Evolutionary conservation across 2,113 vertebrate genomes (phyloP).

Genomic region (Stigmatopora argus): DNA sequence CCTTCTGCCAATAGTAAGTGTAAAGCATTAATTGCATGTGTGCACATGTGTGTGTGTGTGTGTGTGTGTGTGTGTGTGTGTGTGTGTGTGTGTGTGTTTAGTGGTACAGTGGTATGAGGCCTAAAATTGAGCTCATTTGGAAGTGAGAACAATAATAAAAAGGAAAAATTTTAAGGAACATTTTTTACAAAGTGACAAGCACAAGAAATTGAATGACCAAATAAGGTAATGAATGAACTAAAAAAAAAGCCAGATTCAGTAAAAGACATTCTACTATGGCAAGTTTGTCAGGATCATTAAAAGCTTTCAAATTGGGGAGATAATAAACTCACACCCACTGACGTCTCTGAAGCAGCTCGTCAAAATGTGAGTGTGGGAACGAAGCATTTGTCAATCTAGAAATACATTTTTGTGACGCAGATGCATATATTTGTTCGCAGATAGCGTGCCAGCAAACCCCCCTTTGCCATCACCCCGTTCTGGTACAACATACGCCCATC

Average conservation of each 20-base stretch:
- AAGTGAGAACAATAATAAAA: background rate
- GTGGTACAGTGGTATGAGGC: constrained; percentile 8
- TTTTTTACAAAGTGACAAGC: background rate
- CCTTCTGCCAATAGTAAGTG: constrained; percentile 34
- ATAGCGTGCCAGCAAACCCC: constrained; percentile 46
- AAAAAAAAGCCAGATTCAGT: background rate
- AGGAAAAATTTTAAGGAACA: background rate
- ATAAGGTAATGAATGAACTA: background rate
- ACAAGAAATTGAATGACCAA: background rate
- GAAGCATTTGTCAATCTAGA: constrained; percentile 54
- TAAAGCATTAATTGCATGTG: constrained; percentile 37
- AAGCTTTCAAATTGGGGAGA: background rate
- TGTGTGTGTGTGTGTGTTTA: constrained; percentile 23
- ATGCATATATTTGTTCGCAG: constrained; percentile 60
- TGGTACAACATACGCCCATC: constrained; percentile 60
- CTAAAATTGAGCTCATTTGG: background rate
- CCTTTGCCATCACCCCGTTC: constrained; percentile 58
- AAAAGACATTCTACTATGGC: background rate
- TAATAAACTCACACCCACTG: background rate
- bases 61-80: constrained; percentile 15
- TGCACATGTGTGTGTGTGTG: constrained; percentile 7
- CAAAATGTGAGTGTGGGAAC: constrained; percentile 21
- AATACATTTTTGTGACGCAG: constrained; percentile 69
- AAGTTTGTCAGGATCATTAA: background rate
- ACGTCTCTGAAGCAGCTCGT: constrained; percentile 20